Conservation (phyloP, 92 coral and sea anemone genomes). For the Zoanthus solanderi region DNA sequence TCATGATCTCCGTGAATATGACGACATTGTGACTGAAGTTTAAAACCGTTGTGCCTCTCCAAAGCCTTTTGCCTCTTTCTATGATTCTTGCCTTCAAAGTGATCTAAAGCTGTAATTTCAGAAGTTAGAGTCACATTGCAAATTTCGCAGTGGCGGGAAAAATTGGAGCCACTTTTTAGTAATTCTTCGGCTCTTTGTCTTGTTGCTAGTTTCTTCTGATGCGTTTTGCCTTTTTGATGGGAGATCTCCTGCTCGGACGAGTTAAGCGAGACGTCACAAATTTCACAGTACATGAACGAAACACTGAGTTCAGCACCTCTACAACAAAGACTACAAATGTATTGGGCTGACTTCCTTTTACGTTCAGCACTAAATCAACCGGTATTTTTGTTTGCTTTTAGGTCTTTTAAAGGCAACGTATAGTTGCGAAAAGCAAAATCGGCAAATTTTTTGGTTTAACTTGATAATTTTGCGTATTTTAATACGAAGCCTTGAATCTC, state of each 20-base stretch:
- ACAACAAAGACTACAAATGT: neutral
- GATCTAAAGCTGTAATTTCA: constrained; percentile 65
- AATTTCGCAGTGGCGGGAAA: constrained; percentile 63
- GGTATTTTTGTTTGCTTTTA: neutral
- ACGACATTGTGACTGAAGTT: neutral
- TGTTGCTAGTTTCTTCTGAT: constrained; percentile 56
- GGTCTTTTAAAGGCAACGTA: neutral
- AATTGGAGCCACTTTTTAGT: constrained; percentile 47
- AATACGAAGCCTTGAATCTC: neutral
- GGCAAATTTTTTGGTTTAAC: neutral
- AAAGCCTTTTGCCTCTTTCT: constrained; percentile 56
- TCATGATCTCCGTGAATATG: neutral
- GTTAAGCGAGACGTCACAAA: constrained; percentile 66
- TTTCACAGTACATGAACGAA: constrained; percentile 57
- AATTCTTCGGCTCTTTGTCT: constrained; percentile 57
- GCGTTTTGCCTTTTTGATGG: constrained; percentile 65
- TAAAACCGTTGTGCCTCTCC: constrained; percentile 50
- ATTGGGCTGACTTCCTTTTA: neutral
- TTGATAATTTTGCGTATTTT: neutral
- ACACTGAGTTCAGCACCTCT: neutral
- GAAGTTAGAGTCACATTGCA: constrained; percentile 70
- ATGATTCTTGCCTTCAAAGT: constrained; percentile 68
- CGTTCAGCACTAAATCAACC: neutral
- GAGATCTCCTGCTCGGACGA: constrained; percentile 60
- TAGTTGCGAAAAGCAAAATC: neutral